phyloP scores from a whole-genome alignment of 1,140 invertebrate species.

The Thaumetopoea pityocampa region DNA sequence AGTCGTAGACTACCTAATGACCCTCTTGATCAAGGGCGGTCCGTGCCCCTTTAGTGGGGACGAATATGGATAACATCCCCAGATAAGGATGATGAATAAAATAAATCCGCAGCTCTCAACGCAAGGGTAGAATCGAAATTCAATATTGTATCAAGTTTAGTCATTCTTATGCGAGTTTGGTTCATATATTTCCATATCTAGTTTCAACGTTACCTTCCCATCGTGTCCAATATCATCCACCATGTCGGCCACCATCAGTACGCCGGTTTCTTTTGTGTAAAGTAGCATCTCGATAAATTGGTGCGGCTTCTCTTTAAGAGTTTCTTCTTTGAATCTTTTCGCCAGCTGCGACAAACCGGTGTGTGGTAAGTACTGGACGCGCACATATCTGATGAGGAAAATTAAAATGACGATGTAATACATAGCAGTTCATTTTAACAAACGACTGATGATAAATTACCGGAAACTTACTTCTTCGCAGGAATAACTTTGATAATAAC shows the following conservation, averaged over 20 bases:
- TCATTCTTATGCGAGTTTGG: too few relatives aligned
- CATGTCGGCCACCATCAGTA: constrained; percentile 87
- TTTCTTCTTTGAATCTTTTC: constrained; percentile 74
- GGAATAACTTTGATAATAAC: constrained; percentile 87
- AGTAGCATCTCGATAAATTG: constrained; percentile 88
- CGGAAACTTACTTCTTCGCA: constrained; percentile 75
- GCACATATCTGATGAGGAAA: constrained; percentile 72
- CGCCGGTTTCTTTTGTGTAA: constrained; percentile 80
- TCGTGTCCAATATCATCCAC: constrained; percentile 74
- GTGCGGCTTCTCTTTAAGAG: constrained; percentile 74
- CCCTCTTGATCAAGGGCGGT: too few relatives aligned
- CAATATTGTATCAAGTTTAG: too few relatives aligned
- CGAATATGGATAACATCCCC: too few relatives aligned
- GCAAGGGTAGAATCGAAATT: too few relatives aligned
- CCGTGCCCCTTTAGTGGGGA: too few relatives aligned
- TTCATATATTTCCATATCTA: too few relatives aligned
- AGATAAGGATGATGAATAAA: too few relatives aligned
- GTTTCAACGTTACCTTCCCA: constrained; percentile 75
- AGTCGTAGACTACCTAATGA: too few relatives aligned
- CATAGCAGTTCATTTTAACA: neutral
- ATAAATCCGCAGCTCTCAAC: too few relatives aligned
- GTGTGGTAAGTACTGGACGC: constrained; percentile 83
- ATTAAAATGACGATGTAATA: neutral
- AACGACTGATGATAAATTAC: neutral
- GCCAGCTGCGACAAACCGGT: constrained; percentile 73